Percentiles rank a stretch among this genome's conserved stretches.
Evolutionary conservation across 2,888 invertebrate species (phyloP).

Genomic region (Zaprionus obscuricornis): DNA sequence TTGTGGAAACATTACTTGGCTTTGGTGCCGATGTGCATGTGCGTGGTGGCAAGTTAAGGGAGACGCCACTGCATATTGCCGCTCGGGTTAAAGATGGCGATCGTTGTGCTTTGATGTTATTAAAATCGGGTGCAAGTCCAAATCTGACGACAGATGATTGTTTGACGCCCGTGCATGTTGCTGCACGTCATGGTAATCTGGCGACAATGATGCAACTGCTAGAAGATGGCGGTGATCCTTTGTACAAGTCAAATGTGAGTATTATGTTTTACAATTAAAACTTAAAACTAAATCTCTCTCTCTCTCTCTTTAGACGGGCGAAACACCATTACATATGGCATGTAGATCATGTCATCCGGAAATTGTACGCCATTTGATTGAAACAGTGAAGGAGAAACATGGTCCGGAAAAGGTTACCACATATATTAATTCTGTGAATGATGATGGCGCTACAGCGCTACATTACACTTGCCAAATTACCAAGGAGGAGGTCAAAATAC

Average conservation of each 20-base stretch:
- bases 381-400: conserved; percentile 90
- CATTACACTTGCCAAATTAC: conserved; percentile 97
- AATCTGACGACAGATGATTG: conserved; percentile 98
- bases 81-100: conserved; percentile 95
- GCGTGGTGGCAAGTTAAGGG: conserved; percentile 93
- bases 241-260: conserved; percentile 93
- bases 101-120: conserved; percentile 97
- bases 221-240: conserved; percentile 97
- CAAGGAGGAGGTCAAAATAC: conserved; percentile 89
- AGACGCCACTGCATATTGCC: conserved; percentile 99
- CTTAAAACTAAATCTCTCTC: not conserved
- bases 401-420: conserved; percentile 91
- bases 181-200: conserved; percentile 95
- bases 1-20: conserved; percentile 97
- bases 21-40: conserved; percentile 99
- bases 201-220: conserved; percentile 93
- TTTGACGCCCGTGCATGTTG: conserved; percentile 98
- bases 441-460: conserved; percentile 96
- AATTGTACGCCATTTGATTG: conserved; percentile 93
- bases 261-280: fast-evolving
- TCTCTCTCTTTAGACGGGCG: conserved; percentile 88
- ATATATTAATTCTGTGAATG: conserved; percentile 94
- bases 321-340: conserved; percentile 97
- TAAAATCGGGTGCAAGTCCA: conserved; percentile 98
- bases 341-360: conserved; percentile 93